Conservation (phyloP, 1,140 invertebrate genomes). For the Ips nitidus region DNA sequence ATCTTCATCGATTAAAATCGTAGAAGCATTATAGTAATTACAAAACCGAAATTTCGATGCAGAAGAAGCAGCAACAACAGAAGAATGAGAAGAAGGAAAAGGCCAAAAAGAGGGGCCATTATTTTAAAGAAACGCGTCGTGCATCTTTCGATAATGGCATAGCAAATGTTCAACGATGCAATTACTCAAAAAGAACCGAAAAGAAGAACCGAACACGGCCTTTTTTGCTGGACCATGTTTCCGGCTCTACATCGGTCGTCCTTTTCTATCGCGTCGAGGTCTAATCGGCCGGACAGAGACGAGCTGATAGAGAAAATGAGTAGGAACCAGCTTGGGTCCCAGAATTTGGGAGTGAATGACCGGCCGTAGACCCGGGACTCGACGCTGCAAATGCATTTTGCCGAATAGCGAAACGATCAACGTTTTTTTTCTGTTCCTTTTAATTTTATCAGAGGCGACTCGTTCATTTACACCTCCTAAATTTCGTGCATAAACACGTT, state of each 20-base stretch:
- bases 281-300: slow-evolving; percentile 16
- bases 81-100: slow-evolving; percentile 1
- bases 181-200: slow-evolving; percentile 30
- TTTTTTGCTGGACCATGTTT: slow-evolving; percentile 44
- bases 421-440: slow-evolving; percentile 5
- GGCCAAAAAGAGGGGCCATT: slow-evolving; percentile 17
- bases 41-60: slow-evolving; percentile 8
- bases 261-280: slow-evolving; percentile 20
- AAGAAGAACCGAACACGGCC: slow-evolving; percentile 14
- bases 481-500: too few relatives aligned
- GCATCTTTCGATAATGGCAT: slow-evolving; percentile 33
- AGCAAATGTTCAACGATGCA: slow-evolving; percentile 31
- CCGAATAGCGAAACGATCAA: slow-evolving; percentile 31
- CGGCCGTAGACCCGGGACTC: slow-evolving; percentile 43
- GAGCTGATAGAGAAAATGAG: slow-evolving; percentile 27
- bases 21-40: slow-evolving; percentile 6
- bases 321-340: slow-evolving; percentile 34
- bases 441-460: slow-evolving; percentile 26
- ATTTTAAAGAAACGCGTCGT: slow-evolving; percentile 27
- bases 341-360: slow-evolving; percentile 46
- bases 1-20: too few relatives aligned
- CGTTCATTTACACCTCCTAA: neutral
- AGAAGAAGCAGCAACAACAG: slow-evolving; percentile 9
- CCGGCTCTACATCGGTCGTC: slow-evolving; percentile 36
- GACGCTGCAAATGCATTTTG: slow-evolving; percentile 38